Evolutionary conservation across 1,140 invertebrate genomes (phyloP).

Genomic region (Pseudomyrmex dendroicus): DNA sequence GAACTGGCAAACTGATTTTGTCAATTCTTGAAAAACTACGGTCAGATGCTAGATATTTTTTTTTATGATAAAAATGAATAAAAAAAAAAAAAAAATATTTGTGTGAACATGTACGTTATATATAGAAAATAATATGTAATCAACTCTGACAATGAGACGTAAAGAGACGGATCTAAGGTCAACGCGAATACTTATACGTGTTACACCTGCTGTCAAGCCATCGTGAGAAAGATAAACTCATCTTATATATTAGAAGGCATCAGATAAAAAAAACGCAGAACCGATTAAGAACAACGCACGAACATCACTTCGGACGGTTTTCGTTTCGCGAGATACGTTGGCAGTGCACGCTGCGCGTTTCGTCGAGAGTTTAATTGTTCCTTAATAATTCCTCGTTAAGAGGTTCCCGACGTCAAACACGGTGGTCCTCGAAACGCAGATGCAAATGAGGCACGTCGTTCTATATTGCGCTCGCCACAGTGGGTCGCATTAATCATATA

Average conservation of each 20-base stretch:
- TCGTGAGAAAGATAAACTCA: slow-evolving; percentile 24
- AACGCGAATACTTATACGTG: neutral
- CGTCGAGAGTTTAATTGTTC: slow-evolving; percentile 59
- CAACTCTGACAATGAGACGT: neutral
- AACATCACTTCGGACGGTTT: neutral
- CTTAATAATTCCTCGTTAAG: slow-evolving; percentile 63
- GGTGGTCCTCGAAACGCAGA: slow-evolving; percentile 73
- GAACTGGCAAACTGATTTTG: too few species aligned
- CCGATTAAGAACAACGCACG: slow-evolving; percentile 26
- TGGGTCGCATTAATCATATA: slow-evolving; percentile 72
- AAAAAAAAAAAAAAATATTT: too few species aligned
- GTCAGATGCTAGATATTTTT: too few species aligned
- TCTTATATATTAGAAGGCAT: neutral
- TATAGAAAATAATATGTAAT: neutral
- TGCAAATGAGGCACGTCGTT: slow-evolving; percentile 73
- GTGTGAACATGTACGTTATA: too few species aligned
- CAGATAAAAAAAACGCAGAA: slow-evolving; percentile 18
- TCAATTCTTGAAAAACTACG: too few species aligned
- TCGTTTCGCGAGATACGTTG: slow-evolving; percentile 25
- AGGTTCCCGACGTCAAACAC: slow-evolving; percentile 67
- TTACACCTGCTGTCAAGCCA: neutral
- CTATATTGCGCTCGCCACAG: slow-evolving; percentile 72
- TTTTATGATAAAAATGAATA: too few species aligned
- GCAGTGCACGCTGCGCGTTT: slow-evolving; percentile 31
- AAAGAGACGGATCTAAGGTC: neutral